Evolutionary conservation across 2,113 vertebrate species (phyloP), one percentile per base, ranked within the genome.

Genomic region (Silurus glanis): DNA sequence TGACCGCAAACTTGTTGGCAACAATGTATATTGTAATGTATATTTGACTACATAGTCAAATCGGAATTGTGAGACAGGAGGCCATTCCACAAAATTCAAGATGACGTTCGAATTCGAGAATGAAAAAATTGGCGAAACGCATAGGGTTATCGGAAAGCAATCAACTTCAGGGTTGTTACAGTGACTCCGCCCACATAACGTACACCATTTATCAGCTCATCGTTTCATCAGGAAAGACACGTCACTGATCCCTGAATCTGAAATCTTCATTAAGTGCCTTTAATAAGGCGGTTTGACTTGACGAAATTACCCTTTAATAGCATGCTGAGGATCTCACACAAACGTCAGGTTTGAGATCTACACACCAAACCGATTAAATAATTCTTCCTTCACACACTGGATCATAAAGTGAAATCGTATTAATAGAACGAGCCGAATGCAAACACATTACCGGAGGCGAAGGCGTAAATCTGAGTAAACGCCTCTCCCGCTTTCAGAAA

Each of bases 391-490:
- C 78, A 59, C 25, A 61, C 78, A 80, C 53, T 69, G 67, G 67
- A 37, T 69, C 67, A 69, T 69, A 69, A 69, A 61, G 12, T 16
- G 61, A 45, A 59, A 80, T 45, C 17, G 5, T 59, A 80, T 80
- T 80, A 59, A 80, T 80, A 45, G 14, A 80, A 80, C 37, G 10
- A 37, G 16, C 56, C 56, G 21, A 59, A 80, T 19, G 25, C 53
- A 61, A 28, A 59, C 59, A 2, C 56, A 19, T 80, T 59, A 59
- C 78, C 21, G 56, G 23, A 62, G 80, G 37, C 47, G 2, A 74
- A 19, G 47, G 19, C 4, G 51, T 86, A 80, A 86, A 71, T 86
- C 64, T 51, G 6, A 64, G 53, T 49, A 59, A 61, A 61, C 28
- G 2, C 25, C 61, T 51, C 59, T 82, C 21, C 71, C 45, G 37